These are phyloP conservation scores for Odontophorus gujanensis DNA, from an alignment of 2,113 vertebrate genomes.

Conservation along the genomic window DNA sequence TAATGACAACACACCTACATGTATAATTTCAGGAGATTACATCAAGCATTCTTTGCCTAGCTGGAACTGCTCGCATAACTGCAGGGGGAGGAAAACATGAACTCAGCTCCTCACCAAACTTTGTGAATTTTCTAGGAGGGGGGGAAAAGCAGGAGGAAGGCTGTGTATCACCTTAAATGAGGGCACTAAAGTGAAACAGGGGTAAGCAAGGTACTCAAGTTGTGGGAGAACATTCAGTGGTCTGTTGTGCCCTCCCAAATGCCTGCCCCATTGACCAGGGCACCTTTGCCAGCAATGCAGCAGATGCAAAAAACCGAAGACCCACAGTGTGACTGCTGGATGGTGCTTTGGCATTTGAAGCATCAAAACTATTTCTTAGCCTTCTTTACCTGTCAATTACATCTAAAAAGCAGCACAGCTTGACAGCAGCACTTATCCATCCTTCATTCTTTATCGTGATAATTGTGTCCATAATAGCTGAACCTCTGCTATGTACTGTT, in stretches of 20 bases:
- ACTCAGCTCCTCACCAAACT: neutral
- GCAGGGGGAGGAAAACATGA: accelerated
- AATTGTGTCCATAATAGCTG: neutral
- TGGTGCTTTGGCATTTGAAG: neutral
- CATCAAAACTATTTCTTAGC: neutral
- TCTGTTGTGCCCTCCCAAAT: too few relatives aligned
- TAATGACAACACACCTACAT: neutral
- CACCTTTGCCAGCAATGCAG: neutral
- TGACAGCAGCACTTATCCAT: conserved; percentile 17
- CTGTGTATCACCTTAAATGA: neutral
- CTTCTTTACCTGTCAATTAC: neutral
- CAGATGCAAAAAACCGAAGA: neutral
- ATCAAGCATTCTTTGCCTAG: neutral
- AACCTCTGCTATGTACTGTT: neutral
- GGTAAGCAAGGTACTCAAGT: neutral
- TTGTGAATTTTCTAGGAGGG: neutral
- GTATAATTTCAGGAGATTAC: conserved; percentile 39
- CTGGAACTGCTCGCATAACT: neutral
- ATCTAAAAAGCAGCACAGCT: neutral
- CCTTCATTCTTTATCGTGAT: neutral
- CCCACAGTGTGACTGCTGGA: neutral
- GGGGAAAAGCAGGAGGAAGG: neutral
- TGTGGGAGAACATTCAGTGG: neutral
- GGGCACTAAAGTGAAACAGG: neutral
- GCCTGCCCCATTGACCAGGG: too few relatives aligned